Conservation (phyloP, 2,888 invertebrate species). For the Synergus umbraculus region DNA sequence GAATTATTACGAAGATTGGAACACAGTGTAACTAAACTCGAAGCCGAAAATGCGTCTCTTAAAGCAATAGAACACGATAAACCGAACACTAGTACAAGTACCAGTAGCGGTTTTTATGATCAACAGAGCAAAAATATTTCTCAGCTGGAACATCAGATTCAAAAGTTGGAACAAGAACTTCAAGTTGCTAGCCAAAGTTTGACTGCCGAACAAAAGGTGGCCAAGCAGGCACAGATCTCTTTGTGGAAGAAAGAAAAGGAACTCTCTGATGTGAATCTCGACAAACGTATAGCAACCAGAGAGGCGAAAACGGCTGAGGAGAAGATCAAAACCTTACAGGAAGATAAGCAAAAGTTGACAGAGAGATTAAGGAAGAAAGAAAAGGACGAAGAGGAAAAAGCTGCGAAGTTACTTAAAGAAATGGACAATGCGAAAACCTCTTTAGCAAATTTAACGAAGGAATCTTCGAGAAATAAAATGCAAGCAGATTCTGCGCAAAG, state of each 20-base stretch:
- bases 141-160: slow-evolving; percentile 81
- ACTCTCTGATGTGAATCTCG: slow-evolving; percentile 81
- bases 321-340: slow-evolving; percentile 79
- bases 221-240: slow-evolving; percentile 83
- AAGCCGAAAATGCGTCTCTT: slow-evolving; percentile 76
- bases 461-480: slow-evolving; percentile 70
- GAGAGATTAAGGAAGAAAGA: slow-evolving; percentile 71
- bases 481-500: slow-evolving; percentile 75
- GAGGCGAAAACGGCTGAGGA: slow-evolving; percentile 82
- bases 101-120: neutral
- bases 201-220: slow-evolving; percentile 83
- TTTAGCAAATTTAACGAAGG: slow-evolving; percentile 66
- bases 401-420: slow-evolving; percentile 71
- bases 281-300: slow-evolving; percentile 82
- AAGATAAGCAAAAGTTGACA: slow-evolving; percentile 79
- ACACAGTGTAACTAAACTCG: slow-evolving; percentile 76
- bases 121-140: slow-evolving; percentile 35
- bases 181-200: slow-evolving; percentile 80
- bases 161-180: slow-evolving; percentile 82
- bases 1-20: slow-evolving; percentile 76
- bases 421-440: slow-evolving; percentile 68
- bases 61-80: slow-evolving; percentile 62
- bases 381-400: slow-evolving; percentile 78
- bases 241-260: slow-evolving; percentile 87
- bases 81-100: neutral